phyloP scores from a whole-genome alignment of 2,797 vertebrate genomes.

The Uromys caudimaculatus region DNA sequence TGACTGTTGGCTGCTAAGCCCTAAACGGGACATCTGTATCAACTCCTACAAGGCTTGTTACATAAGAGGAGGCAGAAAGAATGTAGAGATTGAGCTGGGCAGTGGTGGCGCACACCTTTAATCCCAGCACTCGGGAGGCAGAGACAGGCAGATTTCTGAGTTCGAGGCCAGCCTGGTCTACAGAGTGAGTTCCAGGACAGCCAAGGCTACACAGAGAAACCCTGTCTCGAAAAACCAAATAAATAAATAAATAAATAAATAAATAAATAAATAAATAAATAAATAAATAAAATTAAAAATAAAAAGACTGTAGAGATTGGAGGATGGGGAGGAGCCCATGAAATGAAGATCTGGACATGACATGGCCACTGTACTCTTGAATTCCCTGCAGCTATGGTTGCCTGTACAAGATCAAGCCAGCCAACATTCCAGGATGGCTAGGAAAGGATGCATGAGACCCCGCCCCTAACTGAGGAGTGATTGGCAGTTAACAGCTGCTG shows the following conservation, averaged over 20 bases:
- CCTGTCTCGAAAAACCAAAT: too few species aligned
- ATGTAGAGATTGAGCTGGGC: too few species aligned
- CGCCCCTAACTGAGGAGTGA: too few species aligned
- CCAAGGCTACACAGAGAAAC: too few species aligned
- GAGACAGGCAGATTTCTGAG: too few species aligned
- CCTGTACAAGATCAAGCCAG: not conserved
- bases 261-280: too few species aligned
- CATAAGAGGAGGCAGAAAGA: not conserved
- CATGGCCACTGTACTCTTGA: not conserved
- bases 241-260: too few species aligned
- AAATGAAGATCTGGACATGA: not conserved
- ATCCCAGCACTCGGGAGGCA: too few species aligned
- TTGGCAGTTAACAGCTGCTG: not conserved
- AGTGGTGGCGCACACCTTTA: too few species aligned
- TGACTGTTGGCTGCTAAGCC: not conserved
- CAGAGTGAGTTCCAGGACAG: too few species aligned
- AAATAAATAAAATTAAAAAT: too few species aligned
- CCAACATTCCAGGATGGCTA: not conserved
- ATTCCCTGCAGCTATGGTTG: not conserved
- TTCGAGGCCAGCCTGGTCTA: too few species aligned
- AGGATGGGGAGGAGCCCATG: not conserved
- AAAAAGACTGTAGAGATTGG: not conserved
- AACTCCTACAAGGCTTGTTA: not conserved
- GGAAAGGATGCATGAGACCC: not conserved
- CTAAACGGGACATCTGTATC: not conserved